These are phyloP conservation scores for Drosophila engyochracea DNA, from an alignment of 2,888 invertebrate species.

Conservation along the genomic window DNA sequence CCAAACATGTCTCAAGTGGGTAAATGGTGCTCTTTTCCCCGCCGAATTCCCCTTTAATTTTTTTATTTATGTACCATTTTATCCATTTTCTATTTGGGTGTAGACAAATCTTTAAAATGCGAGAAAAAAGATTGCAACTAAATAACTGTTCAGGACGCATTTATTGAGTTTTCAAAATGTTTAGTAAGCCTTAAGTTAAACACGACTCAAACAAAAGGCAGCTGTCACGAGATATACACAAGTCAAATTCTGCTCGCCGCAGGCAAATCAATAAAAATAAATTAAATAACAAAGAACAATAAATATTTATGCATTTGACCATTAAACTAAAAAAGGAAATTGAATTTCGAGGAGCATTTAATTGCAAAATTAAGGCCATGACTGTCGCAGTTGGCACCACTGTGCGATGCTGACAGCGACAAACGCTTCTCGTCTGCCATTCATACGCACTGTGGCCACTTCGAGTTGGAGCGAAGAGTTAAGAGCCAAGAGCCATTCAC, in stretches of 20 bases:
- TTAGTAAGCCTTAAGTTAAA: too few relatives aligned
- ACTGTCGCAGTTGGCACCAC: not conserved
- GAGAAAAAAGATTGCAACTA: not conserved
- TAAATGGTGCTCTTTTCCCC: not conserved
- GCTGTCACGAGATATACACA: too few relatives aligned
- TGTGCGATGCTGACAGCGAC: conserved; percentile 5
- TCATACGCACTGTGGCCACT: conserved; percentile 74
- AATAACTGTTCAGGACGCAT: not conserved
- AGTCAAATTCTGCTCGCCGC: too few relatives aligned
- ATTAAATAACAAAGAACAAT: too few relatives aligned
- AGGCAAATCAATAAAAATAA: too few relatives aligned
- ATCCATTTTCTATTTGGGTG: not conserved
- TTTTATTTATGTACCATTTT: not conserved
- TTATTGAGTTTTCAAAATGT: not conserved
- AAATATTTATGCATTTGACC: not conserved
- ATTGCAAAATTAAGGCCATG: not conserved
- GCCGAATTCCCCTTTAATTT: not conserved
- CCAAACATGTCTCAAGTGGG: too few relatives aligned
- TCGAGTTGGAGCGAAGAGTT: conserved; percentile 14
- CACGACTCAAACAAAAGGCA: too few relatives aligned
- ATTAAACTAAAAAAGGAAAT: not conserved
- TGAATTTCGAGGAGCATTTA: not conserved
- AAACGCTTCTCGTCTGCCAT: conserved; percentile 61
- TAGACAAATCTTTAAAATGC: not conserved
- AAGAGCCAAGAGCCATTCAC: conserved; percentile 47